phyloP scores from a whole-genome alignment of 2,797 vertebrate genomes.

The Macropus fuliginosus region DNA sequence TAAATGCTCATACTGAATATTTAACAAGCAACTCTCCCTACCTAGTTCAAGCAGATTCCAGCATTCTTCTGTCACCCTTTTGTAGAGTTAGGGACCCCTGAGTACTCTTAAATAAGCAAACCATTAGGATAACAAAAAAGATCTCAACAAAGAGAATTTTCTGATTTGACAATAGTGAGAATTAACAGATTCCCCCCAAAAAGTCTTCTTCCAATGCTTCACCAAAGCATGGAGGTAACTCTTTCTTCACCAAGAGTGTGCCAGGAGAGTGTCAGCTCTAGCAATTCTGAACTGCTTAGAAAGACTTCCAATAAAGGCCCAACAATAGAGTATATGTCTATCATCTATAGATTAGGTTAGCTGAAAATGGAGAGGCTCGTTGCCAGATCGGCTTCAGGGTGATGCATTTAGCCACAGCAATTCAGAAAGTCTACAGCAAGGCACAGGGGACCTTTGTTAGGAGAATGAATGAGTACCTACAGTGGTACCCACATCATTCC shows the following conservation, averaged over 20 bases:
- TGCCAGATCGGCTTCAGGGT: neutral
- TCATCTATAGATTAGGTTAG: neutral
- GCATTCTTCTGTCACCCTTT: neutral
- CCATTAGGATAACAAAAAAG: neutral
- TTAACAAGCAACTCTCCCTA: neutral
- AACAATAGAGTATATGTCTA: neutral
- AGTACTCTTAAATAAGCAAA: neutral
- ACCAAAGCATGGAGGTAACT: neutral
- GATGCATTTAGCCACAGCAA: neutral
- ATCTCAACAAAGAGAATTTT: too few relatives aligned
- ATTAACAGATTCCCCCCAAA: neutral
- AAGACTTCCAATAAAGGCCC: neutral
- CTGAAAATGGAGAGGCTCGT: neutral
- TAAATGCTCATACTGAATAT: neutral
- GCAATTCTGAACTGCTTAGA: neutral
- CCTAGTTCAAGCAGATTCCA: neutral
- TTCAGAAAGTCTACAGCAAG: neutral
- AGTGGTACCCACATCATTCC: neutral
- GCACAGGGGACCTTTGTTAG: neutral
- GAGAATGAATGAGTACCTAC: neutral
- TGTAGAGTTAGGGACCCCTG: neutral
- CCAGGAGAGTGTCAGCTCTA: neutral
- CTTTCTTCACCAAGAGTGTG: neutral
- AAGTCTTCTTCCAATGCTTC: neutral
- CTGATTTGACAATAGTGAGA: neutral